Evolutionary conservation across 2,888 invertebrate species (phyloP).

Genomic region (Plutella xylostella): DNA sequence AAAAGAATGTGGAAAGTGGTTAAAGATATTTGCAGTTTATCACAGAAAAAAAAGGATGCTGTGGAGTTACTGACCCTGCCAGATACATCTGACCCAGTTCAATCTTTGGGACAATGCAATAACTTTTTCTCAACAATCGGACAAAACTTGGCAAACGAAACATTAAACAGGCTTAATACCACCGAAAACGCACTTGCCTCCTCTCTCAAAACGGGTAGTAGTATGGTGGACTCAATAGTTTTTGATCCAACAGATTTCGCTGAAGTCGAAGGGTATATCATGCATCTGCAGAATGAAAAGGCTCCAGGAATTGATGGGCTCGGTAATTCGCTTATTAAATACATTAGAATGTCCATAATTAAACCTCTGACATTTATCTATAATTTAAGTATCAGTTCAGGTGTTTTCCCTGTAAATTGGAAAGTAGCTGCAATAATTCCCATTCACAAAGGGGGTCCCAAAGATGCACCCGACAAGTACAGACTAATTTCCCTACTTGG

Average conservation of each 20-base stretch:
- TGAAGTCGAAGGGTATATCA: too few species aligned
- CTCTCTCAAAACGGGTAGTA: background rate
- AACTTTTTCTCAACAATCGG: background rate
- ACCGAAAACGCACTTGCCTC: background rate
- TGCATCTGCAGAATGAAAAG: background rate
- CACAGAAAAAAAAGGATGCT: background rate
- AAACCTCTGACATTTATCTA: background rate
- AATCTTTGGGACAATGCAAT: background rate
- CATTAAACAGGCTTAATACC: background rate
- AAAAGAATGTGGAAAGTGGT: background rate
- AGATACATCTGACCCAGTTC: background rate
- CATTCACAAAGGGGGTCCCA: conserved; percentile 5
- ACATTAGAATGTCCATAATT: background rate
- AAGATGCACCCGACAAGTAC: conserved; percentile 1
- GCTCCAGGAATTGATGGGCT: background rate
- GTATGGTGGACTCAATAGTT: background rate
- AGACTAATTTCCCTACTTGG: conserved; percentile 6
- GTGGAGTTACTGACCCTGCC: background rate
- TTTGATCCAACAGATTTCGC: background rate
- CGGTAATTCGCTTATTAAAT: background rate
- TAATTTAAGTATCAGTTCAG: conserved; percentile 1
- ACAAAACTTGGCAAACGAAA: background rate
- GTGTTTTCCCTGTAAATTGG: conserved; percentile 3
- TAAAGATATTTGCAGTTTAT: background rate
- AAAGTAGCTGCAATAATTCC: background rate